Evolutionary conservation across 2,888 invertebrate species (phyloP).

Genomic region (Sialis fuliginosa): DNA sequence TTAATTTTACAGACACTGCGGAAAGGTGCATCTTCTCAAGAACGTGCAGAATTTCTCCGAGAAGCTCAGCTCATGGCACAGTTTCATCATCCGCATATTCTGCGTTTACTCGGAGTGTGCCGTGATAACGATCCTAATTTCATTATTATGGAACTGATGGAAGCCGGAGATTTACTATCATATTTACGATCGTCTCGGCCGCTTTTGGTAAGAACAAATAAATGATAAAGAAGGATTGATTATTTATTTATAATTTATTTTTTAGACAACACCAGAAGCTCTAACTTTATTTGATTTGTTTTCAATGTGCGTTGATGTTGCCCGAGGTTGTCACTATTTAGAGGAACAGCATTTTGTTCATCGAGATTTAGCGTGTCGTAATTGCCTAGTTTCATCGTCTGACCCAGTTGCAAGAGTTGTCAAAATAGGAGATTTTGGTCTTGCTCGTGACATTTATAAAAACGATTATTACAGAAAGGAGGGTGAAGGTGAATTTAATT

Average conservation of each 20-base stretch:
- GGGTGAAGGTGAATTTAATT: slow-evolving; percentile 38
- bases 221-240: background rate
- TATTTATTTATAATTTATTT: background rate
- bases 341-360: slow-evolving; percentile 97
- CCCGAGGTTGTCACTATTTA: slow-evolving; percentile 85
- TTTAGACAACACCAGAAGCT: slow-evolving; percentile 36
- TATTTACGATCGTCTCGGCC: slow-evolving; percentile 73
- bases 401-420: slow-evolving; percentile 57
- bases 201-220: slow-evolving; percentile 33
- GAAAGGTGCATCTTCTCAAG: slow-evolving; percentile 78
- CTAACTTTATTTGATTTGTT: slow-evolving; percentile 70
- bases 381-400: slow-evolving; percentile 73
- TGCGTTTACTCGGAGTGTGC: slow-evolving; percentile 84
- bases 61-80: slow-evolving; percentile 96
- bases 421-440: slow-evolving; percentile 95
- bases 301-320: slow-evolving; percentile 89
- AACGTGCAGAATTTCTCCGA: slow-evolving; percentile 85
- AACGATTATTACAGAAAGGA: slow-evolving; percentile 96
- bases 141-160: slow-evolving; percentile 94
- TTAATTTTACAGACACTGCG: slow-evolving; percentile 51
- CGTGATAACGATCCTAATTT: slow-evolving; percentile 85
- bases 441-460: slow-evolving; percentile 92
- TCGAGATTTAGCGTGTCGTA: slow-evolving; percentile 87
- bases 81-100: slow-evolving; percentile 90
- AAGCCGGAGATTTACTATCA: slow-evolving; percentile 85